Conservation (phyloP, 2,113 vertebrate genomes). For the Hippocampus guttulatus region DNA sequence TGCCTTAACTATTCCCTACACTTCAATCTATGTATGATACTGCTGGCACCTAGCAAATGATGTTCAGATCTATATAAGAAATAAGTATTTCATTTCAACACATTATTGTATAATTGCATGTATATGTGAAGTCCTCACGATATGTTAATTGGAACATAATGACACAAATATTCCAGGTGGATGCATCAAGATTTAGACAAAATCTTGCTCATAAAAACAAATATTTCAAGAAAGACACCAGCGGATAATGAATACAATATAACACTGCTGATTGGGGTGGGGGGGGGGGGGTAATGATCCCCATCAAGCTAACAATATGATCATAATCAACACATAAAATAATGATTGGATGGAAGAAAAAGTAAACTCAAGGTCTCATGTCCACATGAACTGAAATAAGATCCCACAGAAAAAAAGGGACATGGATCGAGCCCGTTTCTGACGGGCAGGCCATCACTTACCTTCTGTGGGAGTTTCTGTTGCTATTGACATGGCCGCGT, state of each 20-base stretch:
- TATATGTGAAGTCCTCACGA: background rate
- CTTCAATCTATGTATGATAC: background rate
- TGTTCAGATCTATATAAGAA: background rate
- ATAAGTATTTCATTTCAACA: background rate
- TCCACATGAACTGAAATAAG: constrained; percentile 7
- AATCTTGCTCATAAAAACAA: constrained; percentile 2
- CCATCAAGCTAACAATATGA: background rate
- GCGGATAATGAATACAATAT: background rate
- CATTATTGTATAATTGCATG: background rate
- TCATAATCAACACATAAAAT: constrained; percentile 14
- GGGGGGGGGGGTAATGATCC: background rate
- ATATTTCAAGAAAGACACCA: background rate
- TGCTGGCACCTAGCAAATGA: background rate
- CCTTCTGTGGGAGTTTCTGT: constrained; percentile 99
- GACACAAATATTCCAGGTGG: background rate
- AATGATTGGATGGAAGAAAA: background rate
- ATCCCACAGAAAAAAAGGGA: constrained; percentile 21
- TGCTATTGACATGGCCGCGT: constrained; percentile 99
- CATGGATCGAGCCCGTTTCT: constrained; percentile 27
- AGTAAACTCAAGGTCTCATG: background rate
- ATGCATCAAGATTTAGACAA: background rate
- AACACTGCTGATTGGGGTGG: background rate
- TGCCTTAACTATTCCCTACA: background rate
- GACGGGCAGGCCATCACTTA: constrained; percentile 73
- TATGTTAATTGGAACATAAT: background rate